Evolutionary conservation across 2,797 vertebrate genomes (phyloP).

Genomic region (Chelon auratus): DNA sequence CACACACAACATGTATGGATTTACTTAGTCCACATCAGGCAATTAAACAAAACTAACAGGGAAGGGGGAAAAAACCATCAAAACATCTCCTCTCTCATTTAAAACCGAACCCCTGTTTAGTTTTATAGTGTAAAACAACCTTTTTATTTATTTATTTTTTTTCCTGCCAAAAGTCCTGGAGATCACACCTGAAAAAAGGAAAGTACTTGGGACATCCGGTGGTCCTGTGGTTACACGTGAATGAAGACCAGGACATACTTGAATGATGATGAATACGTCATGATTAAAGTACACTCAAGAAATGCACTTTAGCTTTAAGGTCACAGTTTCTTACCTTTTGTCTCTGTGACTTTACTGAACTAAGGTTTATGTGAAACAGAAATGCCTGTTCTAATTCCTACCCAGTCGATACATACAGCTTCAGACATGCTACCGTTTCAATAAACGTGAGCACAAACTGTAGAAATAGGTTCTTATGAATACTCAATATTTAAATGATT

Average conservation of each 20-base stretch:
- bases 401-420: not conserved
- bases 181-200: conserved; percentile 45
- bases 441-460: conserved; percentile 5
- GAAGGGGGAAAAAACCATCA: not conserved
- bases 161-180: conserved; percentile 35
- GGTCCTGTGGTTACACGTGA: conserved; percentile 44
- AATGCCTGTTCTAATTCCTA: conserved; percentile 11
- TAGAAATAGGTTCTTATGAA: not conserved
- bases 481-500: not conserved
- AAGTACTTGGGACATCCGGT: conserved; percentile 47
- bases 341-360: conserved; percentile 36
- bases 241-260: conserved; percentile 33
- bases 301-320: conserved; percentile 30
- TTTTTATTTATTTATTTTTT: not conserved
- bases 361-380: conserved; percentile 8
- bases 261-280: conserved; percentile 22
- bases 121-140: conserved; percentile 51
- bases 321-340: conserved; percentile 41
- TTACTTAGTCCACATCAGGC: conserved; percentile 41
- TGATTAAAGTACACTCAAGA: conserved; percentile 29
- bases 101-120: conserved; percentile 22
- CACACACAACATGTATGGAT: conserved; percentile 39
- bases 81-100: conserved; percentile 16
- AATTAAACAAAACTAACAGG: conserved; percentile 35
- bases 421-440: conserved; percentile 18